Conservation (phyloP, 2,797 vertebrate species). For the Protosalanx chinensis region DNA sequence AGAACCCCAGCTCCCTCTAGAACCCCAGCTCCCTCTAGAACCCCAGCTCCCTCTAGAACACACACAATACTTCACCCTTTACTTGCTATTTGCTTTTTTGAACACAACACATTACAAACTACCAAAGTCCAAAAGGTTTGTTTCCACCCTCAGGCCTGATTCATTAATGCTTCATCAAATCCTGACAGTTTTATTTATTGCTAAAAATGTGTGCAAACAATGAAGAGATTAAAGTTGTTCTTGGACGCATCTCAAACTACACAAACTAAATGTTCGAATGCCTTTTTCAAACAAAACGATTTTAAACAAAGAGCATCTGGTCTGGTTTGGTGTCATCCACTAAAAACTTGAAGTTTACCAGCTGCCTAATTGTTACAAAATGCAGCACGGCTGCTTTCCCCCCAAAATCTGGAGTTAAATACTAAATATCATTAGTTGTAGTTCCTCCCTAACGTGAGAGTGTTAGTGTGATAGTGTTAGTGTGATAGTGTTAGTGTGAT, state of each 20-base stretch:
- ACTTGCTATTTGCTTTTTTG: not conserved
- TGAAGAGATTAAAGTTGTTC: constrained; percentile 29
- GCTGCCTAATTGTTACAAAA: constrained; percentile 7
- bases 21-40: too few species aligned
- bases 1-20: too few species aligned
- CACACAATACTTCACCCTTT: too few species aligned
- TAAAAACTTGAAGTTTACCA: constrained; percentile 17
- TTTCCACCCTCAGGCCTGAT: too few species aligned
- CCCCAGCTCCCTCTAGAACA: too few species aligned
- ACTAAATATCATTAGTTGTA: constrained; percentile 7
- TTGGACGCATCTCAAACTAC: constrained; percentile 49
- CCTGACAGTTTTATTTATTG: too few species aligned
- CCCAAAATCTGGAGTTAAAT: not conserved
- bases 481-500: not conserved
- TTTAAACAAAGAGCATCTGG: constrained; percentile 23
- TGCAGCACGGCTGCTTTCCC: not conserved
- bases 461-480: not conserved
- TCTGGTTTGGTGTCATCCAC: constrained; percentile 35
- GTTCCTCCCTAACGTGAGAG: not conserved
- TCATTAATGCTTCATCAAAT: too few species aligned
- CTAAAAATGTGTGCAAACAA: not conserved
- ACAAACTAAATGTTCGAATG: constrained; percentile 15
- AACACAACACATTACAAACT: not conserved
- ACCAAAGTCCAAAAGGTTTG: too few species aligned
- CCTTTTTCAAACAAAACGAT: constrained; percentile 25